These are phyloP conservation scores for Amazona vittata DNA, from an alignment of 2,113 vertebrate genomes.

Conservation along the genomic window DNA sequence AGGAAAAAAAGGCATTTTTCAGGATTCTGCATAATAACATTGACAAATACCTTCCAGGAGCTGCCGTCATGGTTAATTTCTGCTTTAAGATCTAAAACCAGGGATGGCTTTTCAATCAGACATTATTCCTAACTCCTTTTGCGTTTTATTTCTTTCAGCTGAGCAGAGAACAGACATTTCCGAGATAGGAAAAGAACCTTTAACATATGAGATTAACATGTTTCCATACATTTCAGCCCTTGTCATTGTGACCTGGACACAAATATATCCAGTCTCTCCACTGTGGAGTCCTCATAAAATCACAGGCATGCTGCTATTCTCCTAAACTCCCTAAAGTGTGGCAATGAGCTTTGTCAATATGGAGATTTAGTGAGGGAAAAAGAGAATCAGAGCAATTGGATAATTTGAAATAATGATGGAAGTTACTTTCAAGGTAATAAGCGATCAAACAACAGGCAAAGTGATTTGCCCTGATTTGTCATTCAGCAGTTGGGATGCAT, in stretches of 20 bases:
- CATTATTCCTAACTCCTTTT: not conserved
- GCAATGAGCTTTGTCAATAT: not conserved
- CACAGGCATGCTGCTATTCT: not conserved
- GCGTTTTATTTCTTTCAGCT: not conserved
- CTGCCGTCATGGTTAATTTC: slow-evolving; percentile 13
- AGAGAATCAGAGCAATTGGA: not conserved
- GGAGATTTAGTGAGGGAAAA: not conserved
- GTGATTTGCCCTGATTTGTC: not conserved
- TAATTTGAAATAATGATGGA: not conserved
- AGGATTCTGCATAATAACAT: slow-evolving; percentile 11
- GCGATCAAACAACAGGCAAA: not conserved
- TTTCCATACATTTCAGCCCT: slow-evolving; percentile 21
- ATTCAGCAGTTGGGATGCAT: not conserved
- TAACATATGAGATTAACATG: slow-evolving; percentile 19
- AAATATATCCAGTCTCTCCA: slow-evolving; percentile 12
- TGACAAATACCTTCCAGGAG: slow-evolving; percentile 40
- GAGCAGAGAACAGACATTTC: not conserved
- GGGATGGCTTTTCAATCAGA: slow-evolving; percentile 23
- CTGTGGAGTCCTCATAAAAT: not conserved
- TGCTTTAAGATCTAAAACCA: not conserved
- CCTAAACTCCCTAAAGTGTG: not conserved
- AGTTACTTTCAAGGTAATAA: not conserved
- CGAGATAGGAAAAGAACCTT: not conserved
- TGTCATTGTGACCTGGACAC: slow-evolving; percentile 1
- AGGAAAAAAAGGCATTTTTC: slow-evolving; percentile 22